Percentiles rank a stretch among this genome's conserved stretches.
Evolutionary conservation across 1,140 invertebrate genomes (phyloP).

Genomic region (Amphibalanus amphitrite): DNA sequence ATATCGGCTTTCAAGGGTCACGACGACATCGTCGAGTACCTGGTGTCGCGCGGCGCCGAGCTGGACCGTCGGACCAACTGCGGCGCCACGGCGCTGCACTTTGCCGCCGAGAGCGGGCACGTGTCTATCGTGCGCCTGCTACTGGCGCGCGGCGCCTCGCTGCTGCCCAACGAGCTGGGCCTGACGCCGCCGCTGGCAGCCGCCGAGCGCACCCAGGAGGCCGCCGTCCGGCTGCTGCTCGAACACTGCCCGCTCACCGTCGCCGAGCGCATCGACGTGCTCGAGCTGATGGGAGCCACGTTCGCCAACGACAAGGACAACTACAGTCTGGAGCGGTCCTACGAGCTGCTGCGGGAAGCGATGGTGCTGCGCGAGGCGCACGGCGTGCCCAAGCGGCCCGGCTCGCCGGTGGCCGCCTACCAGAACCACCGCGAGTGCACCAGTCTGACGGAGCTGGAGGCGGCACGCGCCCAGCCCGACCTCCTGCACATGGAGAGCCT

Average conservation of each 20-base stretch:
- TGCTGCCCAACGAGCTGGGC: conserved; percentile 51
- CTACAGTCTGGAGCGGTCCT: conserved; percentile 37
- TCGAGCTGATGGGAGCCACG: conserved; percentile 77
- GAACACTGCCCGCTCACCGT: background rate
- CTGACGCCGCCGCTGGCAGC: conserved; percentile 79
- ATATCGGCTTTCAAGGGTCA: conserved; percentile 73
- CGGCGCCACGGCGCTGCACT: conserved; percentile 81
- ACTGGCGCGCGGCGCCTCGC: conserved; percentile 50
- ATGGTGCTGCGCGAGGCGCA: conserved; percentile 30
- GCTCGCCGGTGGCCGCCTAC: conserved; percentile 57
- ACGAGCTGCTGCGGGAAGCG: conserved; percentile 29
- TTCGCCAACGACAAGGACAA: conserved; percentile 83
- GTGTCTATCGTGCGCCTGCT: conserved; percentile 60
- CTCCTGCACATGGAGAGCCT: conserved; percentile 83
- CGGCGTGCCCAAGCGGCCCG: background rate
- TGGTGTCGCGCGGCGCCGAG: conserved; percentile 60
- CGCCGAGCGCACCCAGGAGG: conserved; percentile 62
- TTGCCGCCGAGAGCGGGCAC: conserved; percentile 78
- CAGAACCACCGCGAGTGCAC: conserved; percentile 68
- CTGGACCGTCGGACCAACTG: conserved; percentile 62
- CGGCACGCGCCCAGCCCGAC: conserved; percentile 55
- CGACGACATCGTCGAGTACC: conserved; percentile 34
- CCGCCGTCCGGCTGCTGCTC: conserved; percentile 42
- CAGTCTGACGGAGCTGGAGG: conserved; percentile 54
- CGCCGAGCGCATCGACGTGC: conserved; percentile 61